Percentiles rank a stretch among this genome's conserved stretches.
phyloP scores from a whole-genome alignment of 2,113 vertebrate species.

The Shinisaurus crocodilurus region DNA sequence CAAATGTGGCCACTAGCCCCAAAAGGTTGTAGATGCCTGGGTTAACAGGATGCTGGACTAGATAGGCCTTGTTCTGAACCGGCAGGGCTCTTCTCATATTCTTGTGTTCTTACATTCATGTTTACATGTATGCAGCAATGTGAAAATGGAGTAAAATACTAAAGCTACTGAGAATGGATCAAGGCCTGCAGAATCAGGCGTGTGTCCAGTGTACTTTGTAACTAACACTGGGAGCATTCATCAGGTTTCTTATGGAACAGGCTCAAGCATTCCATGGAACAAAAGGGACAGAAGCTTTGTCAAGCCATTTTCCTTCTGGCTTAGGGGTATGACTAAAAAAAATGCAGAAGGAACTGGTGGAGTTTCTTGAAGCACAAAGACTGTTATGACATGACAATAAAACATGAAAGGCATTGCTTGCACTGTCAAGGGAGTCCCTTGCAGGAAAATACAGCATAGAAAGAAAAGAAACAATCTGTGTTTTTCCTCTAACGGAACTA shows the following conservation, averaged over 20 bases:
- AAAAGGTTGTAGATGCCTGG: background rate
- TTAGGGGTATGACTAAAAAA: background rate
- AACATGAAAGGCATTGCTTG: background rate
- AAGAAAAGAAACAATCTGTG: rapidly evolving
- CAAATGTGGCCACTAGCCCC: background rate
- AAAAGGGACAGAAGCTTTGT: background rate
- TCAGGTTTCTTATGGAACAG: background rate
- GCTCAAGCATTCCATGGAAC: background rate
- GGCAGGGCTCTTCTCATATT: background rate
- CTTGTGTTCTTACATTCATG: background rate
- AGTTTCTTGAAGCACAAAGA: background rate
- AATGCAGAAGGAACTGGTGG: background rate
- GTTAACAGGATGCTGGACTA: no score
- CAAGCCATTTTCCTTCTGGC: background rate
- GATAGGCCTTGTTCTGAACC: no score
- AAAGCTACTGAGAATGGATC: rapidly evolving
- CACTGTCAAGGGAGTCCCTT: background rate
- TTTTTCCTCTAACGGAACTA: background rate
- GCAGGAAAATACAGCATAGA: background rate
- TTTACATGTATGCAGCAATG: background rate
- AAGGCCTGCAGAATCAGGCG: rapidly evolving
- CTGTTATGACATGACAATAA: background rate
- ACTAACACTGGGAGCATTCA: background rate
- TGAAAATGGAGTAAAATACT: background rate
- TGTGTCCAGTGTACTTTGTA: rapidly evolving